Evolutionary conservation across 1,140 invertebrate species (phyloP), one percentile per base, ranked within the genome.

Genomic region (Drosophila nebulosa): DNA sequence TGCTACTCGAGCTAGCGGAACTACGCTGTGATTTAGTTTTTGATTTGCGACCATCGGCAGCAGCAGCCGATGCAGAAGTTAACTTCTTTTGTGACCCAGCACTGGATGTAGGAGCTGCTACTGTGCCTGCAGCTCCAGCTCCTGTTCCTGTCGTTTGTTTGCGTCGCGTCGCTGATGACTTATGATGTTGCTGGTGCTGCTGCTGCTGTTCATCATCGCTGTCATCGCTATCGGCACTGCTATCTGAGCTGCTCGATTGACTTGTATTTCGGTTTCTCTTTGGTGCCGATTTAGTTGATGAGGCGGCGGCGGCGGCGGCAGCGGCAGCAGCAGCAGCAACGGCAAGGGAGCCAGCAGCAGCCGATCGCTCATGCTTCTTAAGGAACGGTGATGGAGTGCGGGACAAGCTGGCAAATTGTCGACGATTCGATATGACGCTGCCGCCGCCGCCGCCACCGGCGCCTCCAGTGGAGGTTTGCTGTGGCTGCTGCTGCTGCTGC

Each of bases 361-460:
- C 67, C 35, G 55, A 72, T 16, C 91, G 83, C 89, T 96, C 95
- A 74, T 95, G 94, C 53, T 95, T 94, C 91, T 96, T 95, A 63
- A 96, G 94, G 91, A 96, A 96, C 51, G 96, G 95, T 18, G 95
- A 96, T 18, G 96, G 95, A 1, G 96, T 96, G 66, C 96, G 93
- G 6, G 95, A 96, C 16, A 96, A 92, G 79, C 95, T 96, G 91
- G 93, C 18, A 16, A 55, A 55, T 30, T 71, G 56, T 53, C 75
- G 79, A 46, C 14, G 69, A 55, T 10, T 46, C 21, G 21, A 3
- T 3, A 10, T 46, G 16, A 0, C 2, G 3, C 30, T 10, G 10
- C 7, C 16, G 39, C 16, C 39, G 7, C 6, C 27, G 27, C 27
- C 27, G 4, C 27, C 27, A 1, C 24, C 24, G 24, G 35, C 35